These are phyloP conservation scores for Melitaea cinxia DNA, from an alignment of 1,140 invertebrate species.

Conservation along the genomic window DNA sequence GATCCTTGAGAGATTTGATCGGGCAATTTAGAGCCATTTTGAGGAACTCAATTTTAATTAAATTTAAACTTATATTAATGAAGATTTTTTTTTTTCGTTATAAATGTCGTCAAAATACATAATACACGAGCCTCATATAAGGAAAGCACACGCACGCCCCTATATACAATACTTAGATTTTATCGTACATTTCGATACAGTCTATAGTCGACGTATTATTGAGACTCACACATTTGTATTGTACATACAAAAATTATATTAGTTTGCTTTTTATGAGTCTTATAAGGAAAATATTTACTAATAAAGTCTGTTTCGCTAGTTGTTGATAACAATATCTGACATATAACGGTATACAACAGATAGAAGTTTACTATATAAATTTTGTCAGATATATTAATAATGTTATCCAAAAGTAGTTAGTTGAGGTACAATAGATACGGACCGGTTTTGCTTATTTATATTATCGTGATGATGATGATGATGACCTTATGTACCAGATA, in stretches of 20 bases:
- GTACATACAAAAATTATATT: background rate
- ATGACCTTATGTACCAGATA: too few species aligned
- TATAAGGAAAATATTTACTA: too few species aligned
- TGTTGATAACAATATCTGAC: too few species aligned
- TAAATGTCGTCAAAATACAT: constrained; percentile 4
- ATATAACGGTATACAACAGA: too few species aligned
- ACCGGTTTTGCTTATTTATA: too few species aligned
- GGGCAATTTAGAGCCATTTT: constrained; percentile 16
- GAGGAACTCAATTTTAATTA: constrained; percentile 14
- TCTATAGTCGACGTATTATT: constrained; percentile 17
- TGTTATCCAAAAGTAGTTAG: too few species aligned
- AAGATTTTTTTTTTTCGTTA: background rate
- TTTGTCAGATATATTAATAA: too few species aligned
- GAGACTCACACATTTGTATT: background rate
- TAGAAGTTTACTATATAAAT: too few species aligned
- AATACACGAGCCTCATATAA: constrained; percentile 23
- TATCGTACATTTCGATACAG: constrained; percentile 8
- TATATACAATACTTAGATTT: constrained; percentile 20
- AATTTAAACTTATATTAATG: background rate
- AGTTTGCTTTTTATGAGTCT: too few species aligned
- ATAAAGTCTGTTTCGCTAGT: too few species aligned
- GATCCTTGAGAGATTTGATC: constrained; percentile 31
- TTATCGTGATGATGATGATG: too few species aligned
- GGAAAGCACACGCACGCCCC: constrained; percentile 27
- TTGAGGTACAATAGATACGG: too few species aligned